phyloP scores from a whole-genome alignment of 2,797 vertebrate species.

The Champsocephalus gunnari region DNA sequence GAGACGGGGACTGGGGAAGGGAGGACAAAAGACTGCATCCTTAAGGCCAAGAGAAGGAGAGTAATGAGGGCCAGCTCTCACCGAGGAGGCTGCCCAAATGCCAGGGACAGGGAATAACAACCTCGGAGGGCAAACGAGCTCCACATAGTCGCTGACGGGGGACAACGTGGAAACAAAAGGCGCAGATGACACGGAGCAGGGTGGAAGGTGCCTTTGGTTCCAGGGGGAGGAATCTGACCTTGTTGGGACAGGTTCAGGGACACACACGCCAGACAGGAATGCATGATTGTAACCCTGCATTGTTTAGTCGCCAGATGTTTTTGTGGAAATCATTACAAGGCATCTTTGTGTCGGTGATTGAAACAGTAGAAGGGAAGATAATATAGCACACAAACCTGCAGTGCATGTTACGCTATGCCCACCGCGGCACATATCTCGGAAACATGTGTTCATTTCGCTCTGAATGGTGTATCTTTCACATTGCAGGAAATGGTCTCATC shows the following conservation, averaged over 20 bases:
- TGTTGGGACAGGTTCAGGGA: constrained; percentile 15
- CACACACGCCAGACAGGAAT: constrained; percentile 18
- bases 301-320: constrained; percentile 1
- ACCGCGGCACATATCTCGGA: no score
- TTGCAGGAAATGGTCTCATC: no score
- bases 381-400: no score
- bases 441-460: no score
- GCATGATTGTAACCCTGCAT: neutral
- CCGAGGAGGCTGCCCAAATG: constrained; percentile 36
- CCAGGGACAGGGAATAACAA: constrained; percentile 39
- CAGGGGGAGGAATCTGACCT: constrained; percentile 28
- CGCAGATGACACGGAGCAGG: constrained; percentile 42
- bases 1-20: constrained; percentile 54
- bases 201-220: constrained; percentile 48
- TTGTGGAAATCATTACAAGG: neutral
- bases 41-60: constrained; percentile 73
- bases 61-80: constrained; percentile 74
- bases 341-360: neutral
- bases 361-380: neutral
- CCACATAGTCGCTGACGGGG: constrained; percentile 33
- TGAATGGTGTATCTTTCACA: no score
- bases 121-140: constrained; percentile 64
- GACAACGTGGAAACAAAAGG: constrained; percentile 53
- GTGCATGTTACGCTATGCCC: neutral
- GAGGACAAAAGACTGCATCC: constrained; percentile 67